Evolutionary conservation across 1,140 invertebrate genomes (phyloP).

Genomic region (Lucilia sericata): DNA sequence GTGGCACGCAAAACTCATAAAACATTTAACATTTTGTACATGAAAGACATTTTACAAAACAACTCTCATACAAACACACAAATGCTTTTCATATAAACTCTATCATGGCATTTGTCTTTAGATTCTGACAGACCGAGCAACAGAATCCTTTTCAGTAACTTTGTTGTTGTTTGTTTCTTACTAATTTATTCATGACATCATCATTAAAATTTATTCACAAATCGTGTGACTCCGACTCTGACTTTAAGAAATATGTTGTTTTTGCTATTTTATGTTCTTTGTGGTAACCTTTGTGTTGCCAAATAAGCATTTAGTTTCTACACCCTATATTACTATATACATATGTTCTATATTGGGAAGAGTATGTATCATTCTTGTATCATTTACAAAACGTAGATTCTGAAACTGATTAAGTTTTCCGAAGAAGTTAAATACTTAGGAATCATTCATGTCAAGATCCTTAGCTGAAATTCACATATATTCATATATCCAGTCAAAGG

Average conservation of each 20-base stretch:
- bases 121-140: neutral
- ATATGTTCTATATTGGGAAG: too few species aligned
- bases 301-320: neutral
- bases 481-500: too few species aligned
- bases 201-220: constrained; percentile 50
- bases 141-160: neutral
- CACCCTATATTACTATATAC: too few species aligned
- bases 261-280: constrained; percentile 20
- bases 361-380: too few species aligned
- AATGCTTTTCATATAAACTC: neutral
- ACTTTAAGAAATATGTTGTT: neutral
- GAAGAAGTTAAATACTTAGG: too few species aligned
- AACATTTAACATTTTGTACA: constrained; percentile 35
- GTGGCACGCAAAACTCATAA: constrained; percentile 47
- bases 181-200: constrained; percentile 52
- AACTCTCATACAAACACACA: neutral
- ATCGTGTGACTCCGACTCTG: constrained; percentile 45
- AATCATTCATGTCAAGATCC: too few species aligned
- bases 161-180: neutral
- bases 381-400: too few species aligned
- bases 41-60: neutral
- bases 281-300: neutral
- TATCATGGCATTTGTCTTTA: too few species aligned
- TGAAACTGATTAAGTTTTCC: too few species aligned
- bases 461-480: too few species aligned